These are phyloP conservation scores for Sicus ferrugineus DNA, from an alignment of 2,888 invertebrate species.

Conservation along the genomic window DNA sequence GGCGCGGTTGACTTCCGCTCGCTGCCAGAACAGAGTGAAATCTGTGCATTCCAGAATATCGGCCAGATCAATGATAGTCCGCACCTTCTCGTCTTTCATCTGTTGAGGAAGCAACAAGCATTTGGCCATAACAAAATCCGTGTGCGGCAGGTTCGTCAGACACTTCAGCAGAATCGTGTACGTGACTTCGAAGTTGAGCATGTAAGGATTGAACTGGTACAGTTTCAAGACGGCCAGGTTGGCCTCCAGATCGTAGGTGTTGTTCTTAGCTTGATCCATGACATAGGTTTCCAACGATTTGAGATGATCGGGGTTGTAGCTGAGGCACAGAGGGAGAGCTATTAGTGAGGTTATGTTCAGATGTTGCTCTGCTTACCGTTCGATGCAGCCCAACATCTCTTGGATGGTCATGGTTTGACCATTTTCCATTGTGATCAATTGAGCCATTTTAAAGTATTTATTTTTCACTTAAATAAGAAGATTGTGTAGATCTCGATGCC, in stretches of 20 bases:
- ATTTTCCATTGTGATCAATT: conserved; percentile 65
- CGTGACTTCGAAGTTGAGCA: conserved; percentile 84
- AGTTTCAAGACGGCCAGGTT: conserved; percentile 95
- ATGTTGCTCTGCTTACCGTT: conserved; percentile 72
- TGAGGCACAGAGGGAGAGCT: conserved; percentile 62
- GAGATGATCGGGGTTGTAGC: conserved; percentile 96
- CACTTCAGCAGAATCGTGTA: conserved; percentile 93
- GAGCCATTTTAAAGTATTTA: conserved; percentile 51
- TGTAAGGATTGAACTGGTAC: conserved; percentile 93
- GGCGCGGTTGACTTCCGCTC: conserved; percentile 78
- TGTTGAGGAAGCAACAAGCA: conserved; percentile 87
- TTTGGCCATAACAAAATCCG: conserved; percentile 97
- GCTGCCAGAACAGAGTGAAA: conserved; percentile 89
- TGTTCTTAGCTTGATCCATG: conserved; percentile 89
- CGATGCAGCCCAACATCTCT: conserved; percentile 88
- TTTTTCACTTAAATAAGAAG: neutral
- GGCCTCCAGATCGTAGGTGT: conserved; percentile 95
- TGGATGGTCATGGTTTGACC: conserved; percentile 73
- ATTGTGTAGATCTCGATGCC: conserved; percentile 9
- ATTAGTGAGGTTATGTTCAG: conserved; percentile 30
- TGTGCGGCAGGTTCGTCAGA: conserved; percentile 94
- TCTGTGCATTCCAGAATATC: conserved; percentile 93
- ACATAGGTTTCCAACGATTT: conserved; percentile 90
- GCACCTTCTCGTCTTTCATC: conserved; percentile 84
- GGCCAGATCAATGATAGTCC: conserved; percentile 86